Evolutionary conservation across 1,140 invertebrate species (phyloP).

Genomic region (Sycobia sp.): DNA sequence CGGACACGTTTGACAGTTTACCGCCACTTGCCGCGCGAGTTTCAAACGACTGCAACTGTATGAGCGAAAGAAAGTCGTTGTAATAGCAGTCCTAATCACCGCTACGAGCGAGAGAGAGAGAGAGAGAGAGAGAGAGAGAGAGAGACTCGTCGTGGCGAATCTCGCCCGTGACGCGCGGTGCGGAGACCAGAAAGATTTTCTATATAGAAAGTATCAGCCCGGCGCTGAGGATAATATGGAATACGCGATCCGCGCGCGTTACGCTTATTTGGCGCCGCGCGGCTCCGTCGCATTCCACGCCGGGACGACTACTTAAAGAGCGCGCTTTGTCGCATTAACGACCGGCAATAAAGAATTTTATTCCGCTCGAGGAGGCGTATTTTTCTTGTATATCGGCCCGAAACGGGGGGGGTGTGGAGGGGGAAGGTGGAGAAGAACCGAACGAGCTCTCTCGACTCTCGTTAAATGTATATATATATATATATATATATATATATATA

Average conservation of each 20-base stretch:
- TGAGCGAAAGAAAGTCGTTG: conserved; percentile 10
- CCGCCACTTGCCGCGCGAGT: no score
- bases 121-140: no score
- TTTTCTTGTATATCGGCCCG: no score
- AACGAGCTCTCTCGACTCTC: no score
- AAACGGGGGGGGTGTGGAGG: no score
- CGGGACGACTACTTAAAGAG: background rate
- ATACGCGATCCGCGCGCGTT: background rate
- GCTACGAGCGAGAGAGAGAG: no score
- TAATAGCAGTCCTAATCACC: background rate
- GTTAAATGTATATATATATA: no score
- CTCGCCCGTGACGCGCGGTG: background rate
- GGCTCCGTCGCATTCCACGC: background rate
- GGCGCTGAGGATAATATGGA: no score
- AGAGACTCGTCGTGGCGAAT: background rate
- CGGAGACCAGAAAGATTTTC: background rate
- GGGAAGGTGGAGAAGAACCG: no score
- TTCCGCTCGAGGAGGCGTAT: background rate
- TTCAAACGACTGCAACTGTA: no score
- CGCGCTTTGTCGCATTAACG: background rate
- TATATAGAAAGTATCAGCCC: conserved; percentile 21
- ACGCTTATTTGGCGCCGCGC: background rate
- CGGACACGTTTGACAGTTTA: no score
- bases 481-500: no score
- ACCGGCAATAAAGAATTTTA: background rate